phyloP scores from a whole-genome alignment of 2,888 invertebrate genomes.

The Aquatica leii region DNA sequence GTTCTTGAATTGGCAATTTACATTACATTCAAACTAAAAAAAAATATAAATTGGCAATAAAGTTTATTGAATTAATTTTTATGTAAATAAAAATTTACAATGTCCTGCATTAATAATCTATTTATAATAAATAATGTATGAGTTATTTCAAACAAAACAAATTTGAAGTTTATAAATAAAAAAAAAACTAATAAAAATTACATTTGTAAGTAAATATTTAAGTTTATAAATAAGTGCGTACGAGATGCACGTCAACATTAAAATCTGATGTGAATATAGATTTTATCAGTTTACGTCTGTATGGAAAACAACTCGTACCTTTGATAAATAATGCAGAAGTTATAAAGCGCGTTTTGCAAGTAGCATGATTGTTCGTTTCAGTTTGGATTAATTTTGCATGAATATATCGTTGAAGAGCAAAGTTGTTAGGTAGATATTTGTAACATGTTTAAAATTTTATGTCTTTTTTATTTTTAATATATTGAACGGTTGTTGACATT shows the following conservation, averaged over 20 bases:
- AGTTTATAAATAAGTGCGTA: background rate
- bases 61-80: too few species aligned
- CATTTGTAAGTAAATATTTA: background rate
- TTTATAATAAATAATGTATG: too few species aligned
- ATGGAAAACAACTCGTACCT: conserved; percentile 12
- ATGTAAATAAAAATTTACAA: too few species aligned
- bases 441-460: background rate
- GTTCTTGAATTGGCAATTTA: too few species aligned
- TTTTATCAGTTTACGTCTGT: conserved; percentile 5
- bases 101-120: too few species aligned
- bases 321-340: conserved; percentile 18
- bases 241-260: background rate
- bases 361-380: conserved; percentile 18
- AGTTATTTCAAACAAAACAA: too few species aligned
- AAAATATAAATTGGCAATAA: too few species aligned
- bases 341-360: conserved; percentile 16
- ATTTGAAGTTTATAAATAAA: too few species aligned
- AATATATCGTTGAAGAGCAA: conserved; percentile 6
- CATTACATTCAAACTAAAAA: too few species aligned
- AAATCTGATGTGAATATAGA: conserved; percentile 3
- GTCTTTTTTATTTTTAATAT: conserved; percentile 7
- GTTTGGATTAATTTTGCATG: conserved; percentile 20
- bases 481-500: conserved; percentile 13
- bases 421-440: conserved; percentile 6
- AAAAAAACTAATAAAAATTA: too few species aligned